Evolutionary conservation across 1,140 invertebrate species (phyloP), one percentile per base, ranked within the genome.

Genomic region (Atta cephalotes): DNA sequence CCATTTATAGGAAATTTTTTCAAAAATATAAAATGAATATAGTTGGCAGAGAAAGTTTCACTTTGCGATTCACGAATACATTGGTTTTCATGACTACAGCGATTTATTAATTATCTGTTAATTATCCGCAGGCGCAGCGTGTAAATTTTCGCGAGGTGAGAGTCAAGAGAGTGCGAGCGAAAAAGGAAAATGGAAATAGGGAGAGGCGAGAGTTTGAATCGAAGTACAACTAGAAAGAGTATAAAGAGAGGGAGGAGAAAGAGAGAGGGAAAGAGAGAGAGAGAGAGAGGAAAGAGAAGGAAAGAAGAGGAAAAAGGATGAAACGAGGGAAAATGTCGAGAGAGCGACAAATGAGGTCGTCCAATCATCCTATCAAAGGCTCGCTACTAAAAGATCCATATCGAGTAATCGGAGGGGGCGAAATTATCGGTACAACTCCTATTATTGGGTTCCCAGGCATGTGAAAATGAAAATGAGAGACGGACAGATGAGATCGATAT

Each of bases 371-470:
- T 91, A 92, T 92, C 89, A 93, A 92, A 93, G 90, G 91, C 88
- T 89, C 88, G 90, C 92, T 91, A 91, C 90, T 93, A 92, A 92
- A 92, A 93, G 92, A 93, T 93, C 92, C 92, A 92, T 93, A 92
- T 93, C 92, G 87, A 93, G 92, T 93, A 93, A 93, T 92, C 91
- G 90, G 90, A 91, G 91, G 87, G 89, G 90, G 88, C 90, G 90
- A 90, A 93, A 93, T 93, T 93, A 93, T 93, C 91, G 91, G 92
- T 93, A 93, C 91, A 92, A 91, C 89, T 89, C 85, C 89, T 87
- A 93, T 93, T 93, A 93, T 93, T 93, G 91, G 88, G 92, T 93
- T 93, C 86, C 72, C 85, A 91, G 88, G 87, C 66, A 88, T 77
- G 91, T 88, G 89, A 92, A 93, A 93, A 93, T 91, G 90, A 91